Evolutionary conservation across 1,140 invertebrate species (phyloP), one percentile per base, ranked within the genome.

Genomic region (Oscheius sp.): DNA sequence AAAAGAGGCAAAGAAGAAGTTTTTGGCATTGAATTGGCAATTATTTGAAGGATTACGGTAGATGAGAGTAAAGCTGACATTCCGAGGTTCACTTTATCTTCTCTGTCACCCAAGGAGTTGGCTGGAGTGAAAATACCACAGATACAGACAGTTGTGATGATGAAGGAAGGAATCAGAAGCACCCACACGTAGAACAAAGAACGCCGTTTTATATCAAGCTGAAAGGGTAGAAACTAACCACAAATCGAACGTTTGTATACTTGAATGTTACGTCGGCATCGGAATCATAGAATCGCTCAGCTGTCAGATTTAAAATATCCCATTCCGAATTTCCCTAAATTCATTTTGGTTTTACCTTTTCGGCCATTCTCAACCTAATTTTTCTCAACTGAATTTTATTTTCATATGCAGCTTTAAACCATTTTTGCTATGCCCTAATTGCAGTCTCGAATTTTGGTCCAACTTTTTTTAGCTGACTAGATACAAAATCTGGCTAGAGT

Each of bases 171-270:
- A 32, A 74, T 52, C 1, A 68, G 58, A 13, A 74, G 65, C 1
- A 74, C 72, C 72, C 72, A 74, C n/a, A 74, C 63, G 65, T 74
- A 74, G 65, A 74, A 74, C 29, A 38, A 29, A 18, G 72, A 65
- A 3, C 55, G 46, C 0, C 72, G 38, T 31, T 46, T 58, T 4
- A 74, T 31, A 2, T 20, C 31, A 3, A 67, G 29, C 72, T 74
- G 65, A 28, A 68, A 31, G 32, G 36, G 45, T 10, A 13, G 13
- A 55, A 55, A 55, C 63, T 65, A 18, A 65, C 63, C n/a, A 20
- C 13, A n/a, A 34, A 65, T 4, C 29, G 32, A 15, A 65, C 63
- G 26, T 34, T 42, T 2, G 63, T 65, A 28, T 65, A 65, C 10
- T 65, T 65, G 63, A 65, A 65, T 3, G 34, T 38, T 3, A 65